phyloP scores from a whole-genome alignment of 2,797 vertebrate genomes.

The Scolopax rusticola region DNA sequence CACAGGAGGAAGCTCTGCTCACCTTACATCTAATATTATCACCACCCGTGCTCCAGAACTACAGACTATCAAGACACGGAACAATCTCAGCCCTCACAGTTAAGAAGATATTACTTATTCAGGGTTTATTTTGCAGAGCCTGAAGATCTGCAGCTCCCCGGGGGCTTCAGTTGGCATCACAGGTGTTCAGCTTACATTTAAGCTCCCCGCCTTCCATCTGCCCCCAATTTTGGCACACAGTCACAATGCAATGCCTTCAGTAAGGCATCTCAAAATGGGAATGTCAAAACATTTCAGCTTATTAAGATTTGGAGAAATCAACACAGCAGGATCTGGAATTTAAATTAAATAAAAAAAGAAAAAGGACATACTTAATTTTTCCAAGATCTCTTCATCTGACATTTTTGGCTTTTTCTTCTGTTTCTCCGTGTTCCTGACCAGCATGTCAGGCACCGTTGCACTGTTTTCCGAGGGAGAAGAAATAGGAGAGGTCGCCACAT shows the following conservation, averaged over 20 bases:
- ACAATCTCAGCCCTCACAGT: background rate
- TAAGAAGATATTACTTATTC: background rate
- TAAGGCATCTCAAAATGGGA: background rate
- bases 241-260: background rate
- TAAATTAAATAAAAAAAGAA: background rate
- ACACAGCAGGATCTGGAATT: background rate
- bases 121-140: background rate
- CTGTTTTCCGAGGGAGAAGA: conserved; percentile 81
- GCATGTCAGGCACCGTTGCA: conserved; percentile 75
- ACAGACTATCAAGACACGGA: background rate
- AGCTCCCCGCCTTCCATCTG: background rate
- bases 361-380: conserved; percentile 90
- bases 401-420: conserved; percentile 96
- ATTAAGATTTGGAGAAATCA: background rate
- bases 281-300: background rate
- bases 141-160: background rate
- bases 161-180: background rate
- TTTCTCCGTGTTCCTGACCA: conserved; percentile 87
- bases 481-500: conserved; percentile 89
- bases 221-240: background rate
- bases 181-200: background rate
- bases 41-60: background rate
- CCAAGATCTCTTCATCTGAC: conserved; percentile 96
- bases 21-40: background rate
- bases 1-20: background rate